Evolutionary conservation across 2,888 invertebrate species (phyloP).

Genomic region (Drosophila melanosoma): DNA sequence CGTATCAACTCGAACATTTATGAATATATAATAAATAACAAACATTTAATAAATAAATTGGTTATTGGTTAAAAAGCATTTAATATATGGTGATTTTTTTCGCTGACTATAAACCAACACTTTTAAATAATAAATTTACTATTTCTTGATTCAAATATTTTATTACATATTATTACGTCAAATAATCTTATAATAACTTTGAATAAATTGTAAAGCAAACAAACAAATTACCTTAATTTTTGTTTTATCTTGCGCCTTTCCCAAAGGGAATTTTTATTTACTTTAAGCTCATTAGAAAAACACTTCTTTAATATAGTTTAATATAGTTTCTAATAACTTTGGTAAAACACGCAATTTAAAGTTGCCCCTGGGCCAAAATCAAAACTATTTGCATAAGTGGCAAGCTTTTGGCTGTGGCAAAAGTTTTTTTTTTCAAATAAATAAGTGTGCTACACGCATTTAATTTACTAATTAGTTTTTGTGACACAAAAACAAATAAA

Average conservation of each 20-base stretch:
- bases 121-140: background rate
- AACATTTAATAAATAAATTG: background rate
- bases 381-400: slow-evolving; percentile 12
- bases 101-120: no score
- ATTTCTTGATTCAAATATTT: background rate
- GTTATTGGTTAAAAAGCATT: background rate
- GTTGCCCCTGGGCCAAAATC: background rate
- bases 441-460: slow-evolving; percentile 29
- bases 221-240: background rate
- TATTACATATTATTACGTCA: background rate
- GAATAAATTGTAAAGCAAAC: background rate
- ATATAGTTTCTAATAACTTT: background rate
- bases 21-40: background rate
- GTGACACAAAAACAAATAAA: slow-evolving; percentile 30
- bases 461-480: slow-evolving; percentile 56
- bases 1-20: background rate
- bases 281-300: background rate
- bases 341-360: background rate
- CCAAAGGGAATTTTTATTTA: background rate
- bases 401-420: background rate
- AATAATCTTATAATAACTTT: background rate
- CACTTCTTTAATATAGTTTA: background rate
- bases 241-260: background rate
- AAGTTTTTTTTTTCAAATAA: slow-evolving; percentile 7
- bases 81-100: background rate